These are phyloP conservation scores for Henicopernis longicauda DNA, from an alignment of 2,113 vertebrate genomes.

Conservation along the genomic window DNA sequence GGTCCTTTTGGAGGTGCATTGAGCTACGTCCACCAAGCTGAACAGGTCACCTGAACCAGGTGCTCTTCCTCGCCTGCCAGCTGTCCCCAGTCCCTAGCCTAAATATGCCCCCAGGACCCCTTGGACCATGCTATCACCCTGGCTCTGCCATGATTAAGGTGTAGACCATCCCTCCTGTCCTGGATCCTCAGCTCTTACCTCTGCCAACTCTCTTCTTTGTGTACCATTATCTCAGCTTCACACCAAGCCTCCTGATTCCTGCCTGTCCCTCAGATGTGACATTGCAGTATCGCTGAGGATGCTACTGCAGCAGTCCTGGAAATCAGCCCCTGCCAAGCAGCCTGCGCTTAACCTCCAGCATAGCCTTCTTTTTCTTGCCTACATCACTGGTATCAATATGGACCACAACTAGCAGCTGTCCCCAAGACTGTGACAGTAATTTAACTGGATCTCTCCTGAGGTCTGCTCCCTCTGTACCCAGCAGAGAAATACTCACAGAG, in stretches of 20 bases:
- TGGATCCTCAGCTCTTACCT: neutral
- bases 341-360: neutral
- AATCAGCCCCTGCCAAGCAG: neutral
- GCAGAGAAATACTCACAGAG: neutral
- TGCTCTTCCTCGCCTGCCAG: neutral
- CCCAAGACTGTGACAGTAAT: neutral
- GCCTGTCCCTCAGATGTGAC: neutral
- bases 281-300: neutral
- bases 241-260: neutral
- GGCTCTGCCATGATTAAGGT: neutral
- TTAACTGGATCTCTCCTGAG: neutral
- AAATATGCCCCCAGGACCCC: neutral
- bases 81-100: neutral
- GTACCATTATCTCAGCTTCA: neutral
- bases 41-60: neutral
- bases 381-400: rapidly evolving
- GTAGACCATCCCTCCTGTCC: neutral
- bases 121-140: too few relatives aligned
- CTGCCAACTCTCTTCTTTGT: neutral
- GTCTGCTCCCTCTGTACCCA: neutral
- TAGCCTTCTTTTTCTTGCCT: neutral
- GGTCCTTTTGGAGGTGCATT: neutral
- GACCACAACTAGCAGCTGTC: neutral
- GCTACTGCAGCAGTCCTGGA: neutral
- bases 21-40: neutral